Conservation (phyloP, 1,140 invertebrate genomes). For the Nasonia longicornis region DNA sequence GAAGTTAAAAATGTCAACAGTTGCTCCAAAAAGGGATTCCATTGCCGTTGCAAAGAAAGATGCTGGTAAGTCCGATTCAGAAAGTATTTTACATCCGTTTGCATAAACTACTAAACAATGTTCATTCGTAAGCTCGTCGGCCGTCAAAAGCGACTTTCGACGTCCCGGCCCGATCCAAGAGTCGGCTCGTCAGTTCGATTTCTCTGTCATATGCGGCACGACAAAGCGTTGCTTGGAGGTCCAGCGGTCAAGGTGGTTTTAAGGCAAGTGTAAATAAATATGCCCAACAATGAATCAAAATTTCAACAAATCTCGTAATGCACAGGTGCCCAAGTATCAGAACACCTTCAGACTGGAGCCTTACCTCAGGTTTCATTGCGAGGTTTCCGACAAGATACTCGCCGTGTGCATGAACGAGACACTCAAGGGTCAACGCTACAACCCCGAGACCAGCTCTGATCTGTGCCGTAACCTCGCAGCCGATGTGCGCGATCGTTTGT, state of each 20-base stretch:
- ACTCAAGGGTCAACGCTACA: conserved; percentile 49
- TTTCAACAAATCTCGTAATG: neutral
- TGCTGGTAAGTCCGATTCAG: no score
- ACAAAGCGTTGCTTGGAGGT: conserved; percentile 21
- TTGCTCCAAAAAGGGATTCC: no score
- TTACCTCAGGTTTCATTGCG: conserved; percentile 48
- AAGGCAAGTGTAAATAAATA: conserved; percentile 3
- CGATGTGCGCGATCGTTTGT: conserved; percentile 51
- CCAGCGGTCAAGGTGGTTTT: conserved; percentile 5
- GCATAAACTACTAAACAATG: no score
- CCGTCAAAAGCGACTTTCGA: no score
- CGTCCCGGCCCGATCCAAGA: neutral
- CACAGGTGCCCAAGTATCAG: conserved; percentile 54
- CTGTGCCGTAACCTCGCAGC: conserved; percentile 51
- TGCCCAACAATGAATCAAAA: neutral
- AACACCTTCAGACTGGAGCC: conserved; percentile 57
- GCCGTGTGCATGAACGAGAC: conserved; percentile 47
- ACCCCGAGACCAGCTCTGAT: conserved; percentile 46
- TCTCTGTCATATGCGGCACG: neutral
- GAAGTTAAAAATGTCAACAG: no score
- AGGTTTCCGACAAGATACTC: conserved; percentile 54
- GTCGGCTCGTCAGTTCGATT: neutral
- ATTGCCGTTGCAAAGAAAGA: no score
- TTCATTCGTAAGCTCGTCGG: no score
- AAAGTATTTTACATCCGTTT: no score